These are phyloP conservation scores for Muschampia plurimacula DNA, from an alignment of 2,888 invertebrate genomes.

Conservation along the genomic window DNA sequence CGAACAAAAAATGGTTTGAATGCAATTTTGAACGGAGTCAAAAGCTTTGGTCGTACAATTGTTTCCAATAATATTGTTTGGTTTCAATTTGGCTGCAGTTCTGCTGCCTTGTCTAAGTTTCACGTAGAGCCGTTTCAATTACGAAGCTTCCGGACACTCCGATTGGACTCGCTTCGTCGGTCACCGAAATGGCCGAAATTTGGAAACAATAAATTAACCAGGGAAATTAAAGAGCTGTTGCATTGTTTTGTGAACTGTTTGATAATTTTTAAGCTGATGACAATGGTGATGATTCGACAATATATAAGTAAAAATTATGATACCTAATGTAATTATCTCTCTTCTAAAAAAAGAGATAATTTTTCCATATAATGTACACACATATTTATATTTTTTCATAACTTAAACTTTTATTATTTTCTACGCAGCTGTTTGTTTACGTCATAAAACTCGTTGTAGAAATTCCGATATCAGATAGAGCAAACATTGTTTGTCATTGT, in stretches of 20 bases:
- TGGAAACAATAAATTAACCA: constrained; percentile 32
- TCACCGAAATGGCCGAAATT: constrained; percentile 36
- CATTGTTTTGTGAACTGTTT: neutral
- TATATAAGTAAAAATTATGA: too few relatives aligned
- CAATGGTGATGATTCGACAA: too few relatives aligned
- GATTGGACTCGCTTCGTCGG: constrained; percentile 52
- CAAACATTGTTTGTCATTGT: too few relatives aligned
- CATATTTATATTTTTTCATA: too few relatives aligned
- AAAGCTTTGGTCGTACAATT: constrained; percentile 67
- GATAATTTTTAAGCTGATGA: neutral
- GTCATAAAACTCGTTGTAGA: constrained; percentile 63
- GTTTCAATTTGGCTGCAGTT: constrained; percentile 64
- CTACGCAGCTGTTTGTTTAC: too few relatives aligned
- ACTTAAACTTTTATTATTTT: too few relatives aligned
- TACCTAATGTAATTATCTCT: too few relatives aligned
- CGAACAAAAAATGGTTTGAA: constrained; percentile 29
- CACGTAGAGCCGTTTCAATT: constrained; percentile 63
- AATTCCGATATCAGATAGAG: constrained; percentile 65
- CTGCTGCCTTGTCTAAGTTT: constrained; percentile 59
- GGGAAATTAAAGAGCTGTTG: constrained; percentile 19
- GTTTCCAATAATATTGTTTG: constrained; percentile 63
- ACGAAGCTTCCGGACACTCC: constrained; percentile 65
- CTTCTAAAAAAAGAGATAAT: neutral
- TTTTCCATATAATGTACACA: too few relatives aligned
- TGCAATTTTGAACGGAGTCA: constrained; percentile 55